Evolutionary conservation across 1,140 invertebrate species (phyloP), one percentile per base, ranked within the genome.

Genomic region (Drosophila triauraria): DNA sequence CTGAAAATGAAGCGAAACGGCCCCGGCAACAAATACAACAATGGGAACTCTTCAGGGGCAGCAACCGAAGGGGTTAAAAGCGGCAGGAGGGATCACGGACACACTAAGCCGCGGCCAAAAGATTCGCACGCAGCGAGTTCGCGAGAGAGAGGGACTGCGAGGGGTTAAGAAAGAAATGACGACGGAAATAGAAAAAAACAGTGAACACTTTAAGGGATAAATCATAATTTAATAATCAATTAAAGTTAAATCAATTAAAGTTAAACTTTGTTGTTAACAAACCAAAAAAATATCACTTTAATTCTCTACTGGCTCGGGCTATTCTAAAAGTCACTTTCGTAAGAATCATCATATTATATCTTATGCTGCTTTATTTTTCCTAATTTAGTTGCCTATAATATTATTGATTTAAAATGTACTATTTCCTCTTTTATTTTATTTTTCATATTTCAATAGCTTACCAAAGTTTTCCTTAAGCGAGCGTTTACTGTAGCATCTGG

Each of bases 101-200:
- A 58, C 58, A 54, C 58, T 43, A 44, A 79, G 53, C 54, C 59
- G 56, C 35, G 51, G 20, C 64, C 71, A 64, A 70, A 71, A 90
- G 78, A 88, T 85, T 88, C 85, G 85, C 85, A 88, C 85, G 85
- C 67, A 90, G 20, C 17, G 62, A 35, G 2, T 23, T 10, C 13
- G 9, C 13, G 9, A 17, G 38, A 20, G 38, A 67, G 51, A 42
- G 51, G 47, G n/a, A 30, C 3, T 15, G 0, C n/a, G n/a, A 23
- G 42, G 48, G 35, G 42, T 10, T 30, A n/a, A 40, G 5, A 25
- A 1, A 32, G 25, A 65, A 25, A 20, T 27, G 30, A 7, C 8
- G 9, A 35, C 64, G 23, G 46, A 60, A 72, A 72, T 72, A 72
- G 44, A 54, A 65, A 54, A 58, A 9, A 44, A 57, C 59, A 58